phyloP scores from a whole-genome alignment of 2,113 vertebrate species.

The Oryzias javanicus region DNA sequence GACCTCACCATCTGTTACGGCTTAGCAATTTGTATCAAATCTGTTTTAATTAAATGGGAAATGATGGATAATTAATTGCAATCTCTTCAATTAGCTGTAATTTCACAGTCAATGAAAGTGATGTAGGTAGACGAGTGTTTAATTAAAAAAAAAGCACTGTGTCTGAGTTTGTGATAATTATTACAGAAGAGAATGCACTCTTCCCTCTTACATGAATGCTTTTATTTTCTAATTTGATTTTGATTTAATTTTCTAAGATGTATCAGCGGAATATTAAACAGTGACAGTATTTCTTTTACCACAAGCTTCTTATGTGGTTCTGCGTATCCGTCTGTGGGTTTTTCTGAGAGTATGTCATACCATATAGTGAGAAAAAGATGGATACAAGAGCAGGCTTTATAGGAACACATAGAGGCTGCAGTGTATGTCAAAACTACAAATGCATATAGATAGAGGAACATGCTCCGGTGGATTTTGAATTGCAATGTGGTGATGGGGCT shows the following conservation, averaged over 20 bases:
- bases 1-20: constrained; percentile 17
- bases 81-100: constrained; percentile 26
- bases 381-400: constrained; percentile 6
- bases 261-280: constrained; percentile 8
- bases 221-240: constrained; percentile 29
- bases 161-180: constrained; percentile 12
- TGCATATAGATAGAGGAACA: not conserved
- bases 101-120: constrained; percentile 34
- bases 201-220: constrained; percentile 7
- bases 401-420: constrained; percentile 15
- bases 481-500: constrained; percentile 47
- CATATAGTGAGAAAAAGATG: constrained; percentile 8
- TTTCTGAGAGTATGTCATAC: constrained; percentile 2
- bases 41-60: constrained; percentile 34
- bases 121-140: constrained; percentile 16
- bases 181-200: not conserved
- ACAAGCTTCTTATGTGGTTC: constrained; percentile 19
- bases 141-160: not conserved
- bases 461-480: constrained; percentile 47
- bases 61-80: constrained; percentile 23
- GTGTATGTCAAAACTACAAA: constrained; percentile 17
- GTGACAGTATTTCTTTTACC: constrained; percentile 10
- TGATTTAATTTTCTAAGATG: constrained; percentile 20
- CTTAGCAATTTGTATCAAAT: constrained; percentile 4
- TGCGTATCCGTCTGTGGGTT: constrained; percentile 1